A percentile compares a stretch with the other conserved stretches of the same genome.
phyloP scores from a whole-genome alignment of 2,113 vertebrate species.

The Apus apus region DNA sequence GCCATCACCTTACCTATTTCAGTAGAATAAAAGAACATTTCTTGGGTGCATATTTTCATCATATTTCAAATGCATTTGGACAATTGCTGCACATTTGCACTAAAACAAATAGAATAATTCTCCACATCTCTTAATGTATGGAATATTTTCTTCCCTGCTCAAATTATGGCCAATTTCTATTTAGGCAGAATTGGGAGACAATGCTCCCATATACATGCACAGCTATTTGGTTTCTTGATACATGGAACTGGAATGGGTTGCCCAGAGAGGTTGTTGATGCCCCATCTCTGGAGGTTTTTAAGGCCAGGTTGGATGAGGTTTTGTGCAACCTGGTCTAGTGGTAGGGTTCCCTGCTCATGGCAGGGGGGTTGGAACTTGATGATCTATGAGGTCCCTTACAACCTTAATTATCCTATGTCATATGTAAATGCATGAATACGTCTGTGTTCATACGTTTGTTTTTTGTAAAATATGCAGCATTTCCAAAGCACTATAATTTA shows the following conservation, averaged over 20 bases:
- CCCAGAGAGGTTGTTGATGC: too few species aligned
- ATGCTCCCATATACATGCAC: not conserved
- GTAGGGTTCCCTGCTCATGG: too few species aligned
- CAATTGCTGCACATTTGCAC: slow-evolving; percentile 40
- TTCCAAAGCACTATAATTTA: not conserved
- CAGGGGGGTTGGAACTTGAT: too few species aligned
- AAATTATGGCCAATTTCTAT: not conserved
- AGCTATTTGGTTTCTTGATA: slow-evolving; percentile 2
- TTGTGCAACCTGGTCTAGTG: too few species aligned
- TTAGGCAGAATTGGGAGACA: slow-evolving; percentile 1
- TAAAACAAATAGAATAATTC: slow-evolving; percentile 41
- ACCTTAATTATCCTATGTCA: too few species aligned
- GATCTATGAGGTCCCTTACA: too few species aligned
- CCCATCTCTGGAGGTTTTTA: too few species aligned
- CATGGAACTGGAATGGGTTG: not conserved
- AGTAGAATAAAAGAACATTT: slow-evolving; percentile 65
- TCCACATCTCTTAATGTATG: not conserved
- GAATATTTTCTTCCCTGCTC: slow-evolving; percentile 24
- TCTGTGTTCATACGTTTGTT: not conserved
- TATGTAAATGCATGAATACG: not conserved
- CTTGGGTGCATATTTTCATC: slow-evolving; percentile 55
- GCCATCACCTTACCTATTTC: slow-evolving; percentile 52
- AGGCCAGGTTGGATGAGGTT: too few species aligned
- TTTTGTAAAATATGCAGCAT: not conserved
- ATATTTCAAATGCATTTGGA: slow-evolving; percentile 33